Evolutionary conservation across 2,113 vertebrate species (phyloP).

Genomic region (Coptodon bakossiorum): DNA sequence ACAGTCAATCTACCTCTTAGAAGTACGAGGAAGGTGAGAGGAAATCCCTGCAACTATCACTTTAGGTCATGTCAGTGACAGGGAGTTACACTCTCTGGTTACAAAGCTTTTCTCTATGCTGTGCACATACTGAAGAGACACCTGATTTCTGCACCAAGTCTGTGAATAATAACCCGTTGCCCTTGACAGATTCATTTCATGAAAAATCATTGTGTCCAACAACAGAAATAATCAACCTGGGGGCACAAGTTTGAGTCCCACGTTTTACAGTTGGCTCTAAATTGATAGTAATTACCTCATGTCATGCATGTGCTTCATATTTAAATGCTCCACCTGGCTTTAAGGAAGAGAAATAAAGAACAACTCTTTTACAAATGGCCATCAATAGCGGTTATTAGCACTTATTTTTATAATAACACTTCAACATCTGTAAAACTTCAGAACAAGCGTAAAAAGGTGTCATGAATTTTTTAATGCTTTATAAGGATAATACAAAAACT

Average conservation of each 20-base stretch:
- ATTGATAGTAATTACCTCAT: neutral
- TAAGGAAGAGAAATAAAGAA: neutral
- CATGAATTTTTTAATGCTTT: neutral
- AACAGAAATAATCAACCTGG: neutral
- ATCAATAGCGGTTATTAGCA: neutral
- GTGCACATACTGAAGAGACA: neutral
- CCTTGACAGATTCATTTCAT: neutral
- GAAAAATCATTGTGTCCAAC: neutral
- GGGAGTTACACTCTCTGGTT: neutral
- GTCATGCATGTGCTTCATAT: neutral
- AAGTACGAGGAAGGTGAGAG: conserved; percentile 35
- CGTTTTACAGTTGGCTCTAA: neutral
- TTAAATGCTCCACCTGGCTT: neutral
- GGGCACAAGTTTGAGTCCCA: neutral
- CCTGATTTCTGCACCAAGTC: neutral
- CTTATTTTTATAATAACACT: neutral
- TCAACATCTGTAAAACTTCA: neutral
- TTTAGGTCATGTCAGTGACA: conserved; percentile 21
- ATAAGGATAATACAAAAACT: neutral
- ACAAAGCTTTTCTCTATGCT: neutral
- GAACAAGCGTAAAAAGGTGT: neutral
- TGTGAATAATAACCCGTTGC: neutral
- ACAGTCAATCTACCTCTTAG: conserved; percentile 34
- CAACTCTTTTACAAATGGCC: neutral
- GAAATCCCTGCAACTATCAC: conserved; percentile 40